Percentiles rank a stretch among this genome's conserved stretches.
Evolutionary conservation across 2,797 vertebrate genomes (phyloP).

Genomic region (Cyclopterus lumpus): DNA sequence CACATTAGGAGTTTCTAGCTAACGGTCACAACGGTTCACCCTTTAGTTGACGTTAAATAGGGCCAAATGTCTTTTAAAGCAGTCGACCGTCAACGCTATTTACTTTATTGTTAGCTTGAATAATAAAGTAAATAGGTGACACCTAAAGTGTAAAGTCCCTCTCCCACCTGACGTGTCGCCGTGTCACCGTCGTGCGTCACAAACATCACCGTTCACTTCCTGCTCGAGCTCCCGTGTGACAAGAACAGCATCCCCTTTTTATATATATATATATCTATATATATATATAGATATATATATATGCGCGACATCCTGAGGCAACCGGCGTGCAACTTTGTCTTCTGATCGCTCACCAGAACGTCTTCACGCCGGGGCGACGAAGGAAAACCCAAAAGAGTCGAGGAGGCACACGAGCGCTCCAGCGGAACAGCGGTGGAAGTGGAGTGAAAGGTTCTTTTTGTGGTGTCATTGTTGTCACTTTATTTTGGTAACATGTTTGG

Average conservation of each 20-base stretch:
- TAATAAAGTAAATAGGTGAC: not conserved
- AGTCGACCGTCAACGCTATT: not conserved
- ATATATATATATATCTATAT: too few relatives aligned
- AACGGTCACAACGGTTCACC: too few relatives aligned
- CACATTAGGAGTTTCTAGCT: not conserved
- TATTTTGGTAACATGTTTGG: not conserved
- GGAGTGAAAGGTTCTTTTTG: not conserved
- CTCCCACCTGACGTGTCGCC: conserved; percentile 7
- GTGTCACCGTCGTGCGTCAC: conserved; percentile 32
- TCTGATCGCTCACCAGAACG: conserved; percentile 6
- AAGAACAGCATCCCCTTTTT: not conserved
- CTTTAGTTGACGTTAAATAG: too few relatives aligned
- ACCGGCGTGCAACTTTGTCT: not conserved
- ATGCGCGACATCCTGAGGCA: conserved; percentile 34
- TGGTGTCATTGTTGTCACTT: not conserved
- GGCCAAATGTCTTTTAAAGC: not conserved
- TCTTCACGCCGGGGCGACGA: too few relatives aligned
- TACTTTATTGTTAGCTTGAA: not conserved
- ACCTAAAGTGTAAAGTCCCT: not conserved
- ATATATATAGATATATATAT: too few relatives aligned
- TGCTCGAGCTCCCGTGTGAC: conserved; percentile 39
- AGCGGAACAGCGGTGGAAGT: not conserved
- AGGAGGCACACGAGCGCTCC: not conserved
- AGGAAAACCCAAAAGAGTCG: too few relatives aligned
- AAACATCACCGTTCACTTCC: not conserved